Percentiles rank a stretch among this genome's conserved stretches.
These are phyloP conservation scores for Amphiprion clarkii DNA, from an alignment of 2,797 vertebrate genomes.

Conservation along the genomic window DNA sequence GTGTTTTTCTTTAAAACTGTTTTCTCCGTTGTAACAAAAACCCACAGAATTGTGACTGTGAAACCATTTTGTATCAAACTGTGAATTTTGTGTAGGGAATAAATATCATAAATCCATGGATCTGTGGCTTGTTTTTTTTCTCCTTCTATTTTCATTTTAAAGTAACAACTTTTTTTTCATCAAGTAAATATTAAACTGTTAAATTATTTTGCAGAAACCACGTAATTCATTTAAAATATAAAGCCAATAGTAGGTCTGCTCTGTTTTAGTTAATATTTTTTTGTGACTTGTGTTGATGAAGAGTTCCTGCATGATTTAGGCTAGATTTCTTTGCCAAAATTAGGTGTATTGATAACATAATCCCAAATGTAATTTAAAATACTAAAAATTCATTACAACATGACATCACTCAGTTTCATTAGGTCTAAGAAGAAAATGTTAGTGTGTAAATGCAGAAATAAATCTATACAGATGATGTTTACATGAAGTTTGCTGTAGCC, in stretches of 20 bases:
- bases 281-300: background rate
- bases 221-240: constrained; percentile 14
- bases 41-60: too few species aligned
- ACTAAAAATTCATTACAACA: background rate
- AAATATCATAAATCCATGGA: constrained; percentile 29
- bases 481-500: constrained; percentile 35
- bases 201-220: constrained; percentile 21
- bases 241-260: background rate
- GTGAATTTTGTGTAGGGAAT: background rate
- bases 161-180: background rate
- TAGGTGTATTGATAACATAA: too few species aligned
- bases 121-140: constrained; percentile 8
- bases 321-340: background rate
- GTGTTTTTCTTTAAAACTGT: too few species aligned
- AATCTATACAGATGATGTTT: constrained; percentile 17
- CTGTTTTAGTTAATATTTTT: background rate
- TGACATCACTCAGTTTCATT: background rate
- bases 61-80: too few species aligned
- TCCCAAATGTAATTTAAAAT: background rate
- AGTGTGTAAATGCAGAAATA: constrained; percentile 2
- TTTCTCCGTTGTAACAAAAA: too few species aligned
- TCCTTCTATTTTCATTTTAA: too few species aligned
- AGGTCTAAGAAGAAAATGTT: background rate
- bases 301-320: background rate
- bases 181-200: constrained; percentile 17